Percentiles rank a stretch among this genome's conserved stretches.
phyloP scores from a whole-genome alignment of 2,888 invertebrate genomes.

The Bombylius discolor region DNA sequence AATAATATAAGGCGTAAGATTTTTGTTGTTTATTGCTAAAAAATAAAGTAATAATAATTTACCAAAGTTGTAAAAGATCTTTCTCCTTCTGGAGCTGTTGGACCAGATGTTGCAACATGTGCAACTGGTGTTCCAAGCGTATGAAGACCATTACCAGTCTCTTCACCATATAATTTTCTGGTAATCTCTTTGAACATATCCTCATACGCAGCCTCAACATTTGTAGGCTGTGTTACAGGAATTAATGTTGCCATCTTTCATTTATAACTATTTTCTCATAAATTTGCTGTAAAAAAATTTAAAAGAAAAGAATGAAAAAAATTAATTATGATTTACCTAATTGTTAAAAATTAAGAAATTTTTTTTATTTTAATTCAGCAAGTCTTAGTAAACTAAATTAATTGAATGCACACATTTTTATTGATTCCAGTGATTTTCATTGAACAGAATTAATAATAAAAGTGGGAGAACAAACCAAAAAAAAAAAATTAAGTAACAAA shows the following conservation, averaged over 20 bases:
- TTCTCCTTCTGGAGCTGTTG: slow-evolving; percentile 37
- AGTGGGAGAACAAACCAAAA: too few species aligned
- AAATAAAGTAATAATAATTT: slow-evolving; percentile 16
- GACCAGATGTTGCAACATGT: slow-evolving; percentile 36
- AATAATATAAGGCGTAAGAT: too few species aligned
- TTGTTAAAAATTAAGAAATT: too few species aligned
- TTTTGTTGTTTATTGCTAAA: background rate
- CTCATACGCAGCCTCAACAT: slow-evolving; percentile 39
- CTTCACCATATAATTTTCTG: slow-evolving; percentile 79
- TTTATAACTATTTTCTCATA: background rate
- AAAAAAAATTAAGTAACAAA: too few species aligned
- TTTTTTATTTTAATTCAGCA: too few species aligned
- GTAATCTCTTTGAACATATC: slow-evolving; percentile 72
- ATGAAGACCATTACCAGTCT: slow-evolving; percentile 41
- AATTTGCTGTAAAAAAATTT: background rate
- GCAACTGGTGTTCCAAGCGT: slow-evolving; percentile 37
- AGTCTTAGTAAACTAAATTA: too few species aligned
- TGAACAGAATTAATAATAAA: too few species aligned
- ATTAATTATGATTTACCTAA: too few species aligned
- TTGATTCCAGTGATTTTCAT: too few species aligned
- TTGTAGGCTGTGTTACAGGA: slow-evolving; percentile 30
- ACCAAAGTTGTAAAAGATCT: slow-evolving; percentile 38
- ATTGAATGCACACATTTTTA: too few species aligned
- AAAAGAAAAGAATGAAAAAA: background rate
- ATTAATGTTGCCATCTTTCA: slow-evolving; percentile 37